These are phyloP conservation scores for Drosophila bocki DNA, from an alignment of 1,140 invertebrate species.

Conservation along the genomic window DNA sequence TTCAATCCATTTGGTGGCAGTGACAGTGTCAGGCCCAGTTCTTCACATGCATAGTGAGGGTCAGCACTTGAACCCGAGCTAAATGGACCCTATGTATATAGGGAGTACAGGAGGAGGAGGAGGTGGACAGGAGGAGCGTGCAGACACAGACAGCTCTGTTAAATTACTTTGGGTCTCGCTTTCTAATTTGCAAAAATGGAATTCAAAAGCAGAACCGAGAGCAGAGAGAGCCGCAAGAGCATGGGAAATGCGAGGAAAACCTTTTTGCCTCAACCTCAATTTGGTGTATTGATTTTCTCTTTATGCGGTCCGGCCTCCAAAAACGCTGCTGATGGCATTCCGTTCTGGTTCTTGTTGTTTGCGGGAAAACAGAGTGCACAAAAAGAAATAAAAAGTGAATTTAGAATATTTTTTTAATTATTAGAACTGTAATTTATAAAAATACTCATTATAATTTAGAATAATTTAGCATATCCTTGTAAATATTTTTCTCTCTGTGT, in stretches of 20 bases:
- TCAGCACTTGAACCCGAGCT: constrained; percentile 64
- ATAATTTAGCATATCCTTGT: neutral
- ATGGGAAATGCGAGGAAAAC: constrained; percentile 29
- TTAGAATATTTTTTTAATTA: neutral
- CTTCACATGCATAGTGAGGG: constrained; percentile 42
- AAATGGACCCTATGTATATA: constrained; percentile 46
- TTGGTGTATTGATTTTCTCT: constrained; percentile 70
- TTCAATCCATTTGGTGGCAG: constrained; percentile 51
- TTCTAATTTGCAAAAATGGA: constrained; percentile 79
- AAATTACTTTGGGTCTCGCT: constrained; percentile 67
- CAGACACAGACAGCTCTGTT: constrained; percentile 55
- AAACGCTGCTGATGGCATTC: constrained; percentile 50
- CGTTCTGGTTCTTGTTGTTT: constrained; percentile 22
- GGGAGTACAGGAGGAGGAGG: neutral
- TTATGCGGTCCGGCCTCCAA: constrained; percentile 53
- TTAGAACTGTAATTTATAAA: neutral
- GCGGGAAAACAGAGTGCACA: constrained; percentile 13
- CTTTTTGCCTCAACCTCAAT: constrained; percentile 65
- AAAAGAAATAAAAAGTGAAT: neutral
- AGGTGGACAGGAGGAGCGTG: constrained; percentile 3
- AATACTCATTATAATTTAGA: neutral
- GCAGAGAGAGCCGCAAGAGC: constrained; percentile 9
- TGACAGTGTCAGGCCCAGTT: constrained; percentile 33
- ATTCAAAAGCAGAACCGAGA: constrained; percentile 49
- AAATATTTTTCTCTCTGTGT: constrained; percentile 4